Evolutionary conservation across 1,140 invertebrate species (phyloP), one percentile per base, ranked within the genome.

Genomic region (Nymphalis io): DNA sequence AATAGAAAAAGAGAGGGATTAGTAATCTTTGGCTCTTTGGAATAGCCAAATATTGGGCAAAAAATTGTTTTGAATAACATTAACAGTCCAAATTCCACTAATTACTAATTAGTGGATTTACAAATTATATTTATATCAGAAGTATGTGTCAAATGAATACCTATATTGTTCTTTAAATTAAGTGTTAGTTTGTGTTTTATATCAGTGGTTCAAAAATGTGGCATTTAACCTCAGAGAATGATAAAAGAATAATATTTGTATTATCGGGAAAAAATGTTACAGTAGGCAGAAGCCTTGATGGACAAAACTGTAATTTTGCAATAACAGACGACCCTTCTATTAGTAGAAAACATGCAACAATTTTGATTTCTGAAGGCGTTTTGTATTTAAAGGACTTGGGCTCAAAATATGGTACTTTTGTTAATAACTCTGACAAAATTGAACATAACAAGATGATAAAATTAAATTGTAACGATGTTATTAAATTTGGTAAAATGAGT

Each of bases 341-440:
- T 16, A 93, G 93, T 73, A 90, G 93, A 66, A 91, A 90, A 72
- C 93, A 93, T 91, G 93, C 92, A 3, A 81, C 76, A 4, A 59
- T 94, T 5, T 64, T 74, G 1, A 48, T 84, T 39, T 60, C 73
- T 20, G 70, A 87, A 55, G 73, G 81, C 15, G 68, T 78, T 57
- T 77, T 93, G 20, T 74, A 81, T 3, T 57, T 92, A 40, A 76
- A 80, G 62, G 94, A 94, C 80, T 76, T 91, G 16, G 91, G 83
- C 53, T 94, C 93, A 12, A 92, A 90, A 68, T 94, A 93, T 74
- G 93, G 93, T 3, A 94, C 93, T 10, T 93, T 84, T 60, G 65
- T 93, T 18, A 93, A 93, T 70, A 67, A 84, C n/a, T 78, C 72
- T 51, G 78, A 83, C 18, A 86, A 87, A 73, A 53, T 91, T 38